Evolutionary conservation across 2,797 vertebrate species (phyloP).

Genomic region (Premnoplex brunnescens): DNA sequence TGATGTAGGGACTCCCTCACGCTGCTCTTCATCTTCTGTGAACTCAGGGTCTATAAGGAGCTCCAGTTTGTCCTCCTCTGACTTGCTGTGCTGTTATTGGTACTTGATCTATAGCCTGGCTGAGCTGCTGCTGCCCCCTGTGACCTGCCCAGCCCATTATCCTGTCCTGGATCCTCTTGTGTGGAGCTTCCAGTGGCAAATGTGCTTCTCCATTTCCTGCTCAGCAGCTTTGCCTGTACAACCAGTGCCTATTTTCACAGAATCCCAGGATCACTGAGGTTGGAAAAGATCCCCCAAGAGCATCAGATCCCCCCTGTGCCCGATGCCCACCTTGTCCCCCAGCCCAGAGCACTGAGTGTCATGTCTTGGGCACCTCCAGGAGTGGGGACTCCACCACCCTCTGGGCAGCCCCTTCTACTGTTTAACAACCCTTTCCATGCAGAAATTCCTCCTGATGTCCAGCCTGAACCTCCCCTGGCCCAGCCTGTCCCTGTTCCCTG

Average conservation of each 20-base stretch:
- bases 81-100: background rate
- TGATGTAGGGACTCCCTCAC: background rate
- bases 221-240: background rate
- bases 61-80: background rate
- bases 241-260: background rate
- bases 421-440: background rate
- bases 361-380: background rate
- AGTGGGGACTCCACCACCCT: background rate
- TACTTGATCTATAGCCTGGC: background rate
- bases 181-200: background rate
- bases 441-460: background rate
- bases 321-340: background rate
- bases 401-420: background rate
- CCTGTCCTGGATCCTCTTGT: background rate
- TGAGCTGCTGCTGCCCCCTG: background rate
- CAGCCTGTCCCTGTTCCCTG: background rate
- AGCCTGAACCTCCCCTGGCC: background rate
- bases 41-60: background rate
- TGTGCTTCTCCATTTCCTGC: background rate
- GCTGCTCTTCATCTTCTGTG: background rate
- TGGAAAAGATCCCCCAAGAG: background rate
- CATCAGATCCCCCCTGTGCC: background rate
- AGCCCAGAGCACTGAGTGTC: background rate
- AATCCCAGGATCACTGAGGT: background rate
- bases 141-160: background rate